Conservation (phyloP, 1,140 invertebrate species). For the Tachypleus tridentatus region DNA sequence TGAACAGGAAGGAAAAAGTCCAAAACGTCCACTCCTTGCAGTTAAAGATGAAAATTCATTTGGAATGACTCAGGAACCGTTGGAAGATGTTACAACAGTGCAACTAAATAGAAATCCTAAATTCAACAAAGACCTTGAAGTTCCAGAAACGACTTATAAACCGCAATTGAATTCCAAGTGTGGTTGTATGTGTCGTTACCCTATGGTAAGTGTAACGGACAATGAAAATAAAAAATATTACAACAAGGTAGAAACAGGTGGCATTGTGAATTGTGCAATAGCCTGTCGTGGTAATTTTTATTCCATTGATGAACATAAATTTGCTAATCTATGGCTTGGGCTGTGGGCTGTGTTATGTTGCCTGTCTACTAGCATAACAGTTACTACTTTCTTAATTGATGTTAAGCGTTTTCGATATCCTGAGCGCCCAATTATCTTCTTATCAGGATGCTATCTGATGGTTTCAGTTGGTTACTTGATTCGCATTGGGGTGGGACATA, state of each 20-base stretch:
- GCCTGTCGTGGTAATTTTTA: constrained; percentile 83
- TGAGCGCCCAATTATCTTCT: constrained; percentile 86
- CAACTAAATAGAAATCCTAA: too few species aligned
- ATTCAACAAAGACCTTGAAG: too few species aligned
- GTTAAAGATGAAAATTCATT: too few species aligned
- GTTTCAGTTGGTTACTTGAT: constrained; percentile 83
- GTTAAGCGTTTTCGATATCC: constrained; percentile 67
- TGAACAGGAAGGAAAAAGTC: constrained; percentile 36
- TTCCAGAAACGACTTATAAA: too few species aligned
- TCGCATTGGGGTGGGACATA: constrained; percentile 67
- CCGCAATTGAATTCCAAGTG: constrained; percentile 38
- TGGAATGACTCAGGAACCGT: too few species aligned
- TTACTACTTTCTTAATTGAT: constrained; percentile 83
- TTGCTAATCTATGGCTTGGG: constrained; percentile 57
- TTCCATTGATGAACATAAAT: constrained; percentile 67
- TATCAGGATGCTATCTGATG: constrained; percentile 89
- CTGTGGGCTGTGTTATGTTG: constrained; percentile 41
- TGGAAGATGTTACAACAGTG: too few species aligned
- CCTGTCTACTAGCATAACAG: constrained; percentile 40
- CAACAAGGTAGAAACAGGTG: constrained; percentile 53
- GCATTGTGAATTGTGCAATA: constrained; percentile 69
- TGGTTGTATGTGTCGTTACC: constrained; percentile 59
- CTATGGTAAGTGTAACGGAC: constrained; percentile 51
- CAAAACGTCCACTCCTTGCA: too few species aligned
- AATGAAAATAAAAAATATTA: constrained; percentile 42